Evolutionary conservation across 2,797 vertebrate genomes (phyloP), one percentile per base, ranked within the genome.

Genomic region (Anabacerthia variegaticeps): DNA sequence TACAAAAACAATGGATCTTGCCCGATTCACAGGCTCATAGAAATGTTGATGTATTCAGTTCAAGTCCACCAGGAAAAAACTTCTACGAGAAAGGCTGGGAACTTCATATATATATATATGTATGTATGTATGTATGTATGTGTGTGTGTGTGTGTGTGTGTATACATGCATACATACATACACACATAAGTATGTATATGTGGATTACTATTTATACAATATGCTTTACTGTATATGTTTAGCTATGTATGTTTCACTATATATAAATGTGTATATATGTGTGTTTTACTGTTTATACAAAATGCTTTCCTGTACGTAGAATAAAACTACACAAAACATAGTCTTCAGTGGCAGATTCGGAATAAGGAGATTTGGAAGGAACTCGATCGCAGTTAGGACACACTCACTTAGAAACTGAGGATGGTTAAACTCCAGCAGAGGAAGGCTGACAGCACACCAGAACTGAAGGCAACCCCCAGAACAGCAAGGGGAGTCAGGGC

Each of bases 161-260:
- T 27, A 23, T 1, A 18, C 0, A 41, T 4, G 37, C 1, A 51
- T 12, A 30, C 8, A 26, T 4, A 22, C 3, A 12, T 1, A 26
- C 1, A 37, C 5, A 34, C 7, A 3, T 30, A 51, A 5, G 32
- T 9, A n/a, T 1, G 1, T 6, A 62, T 30, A 17, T 41, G 17
- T 26, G 22, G 27, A 34, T 43, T 77, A 48, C 17, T 84, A 24
- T 77, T 69, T 73, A 49, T 62, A 63, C 22, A 75, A 6, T 27
- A 44, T 19, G 13, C 7, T 73, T 88, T 56, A 39, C 28, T 63
- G 8, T 39, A 12, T 28, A 69, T 28, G 15, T 46, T 79, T 55
- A n/a, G 41, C 9, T 58, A 28, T 77, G 14, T 28, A 20, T 56
- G 5, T 36, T n/a, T 73, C 43, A 39, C 58, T 77, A 48, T 26